Conservation (phyloP, 2,888 invertebrate genomes). For the Tenthredo livida region DNA sequence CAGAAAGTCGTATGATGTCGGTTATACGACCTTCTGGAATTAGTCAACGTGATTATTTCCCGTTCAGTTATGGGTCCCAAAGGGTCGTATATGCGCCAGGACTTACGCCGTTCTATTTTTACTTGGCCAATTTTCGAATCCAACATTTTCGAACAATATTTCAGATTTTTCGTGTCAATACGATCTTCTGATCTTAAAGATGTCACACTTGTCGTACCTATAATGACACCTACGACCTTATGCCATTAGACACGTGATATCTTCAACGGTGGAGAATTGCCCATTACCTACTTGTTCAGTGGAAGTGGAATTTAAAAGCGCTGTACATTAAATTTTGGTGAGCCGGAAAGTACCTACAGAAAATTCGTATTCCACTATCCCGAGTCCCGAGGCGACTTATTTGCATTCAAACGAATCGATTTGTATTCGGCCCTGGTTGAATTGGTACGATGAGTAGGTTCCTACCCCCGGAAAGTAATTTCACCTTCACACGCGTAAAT, state of each 20-base stretch:
- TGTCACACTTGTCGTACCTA: too few relatives aligned
- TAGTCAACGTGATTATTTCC: too few relatives aligned
- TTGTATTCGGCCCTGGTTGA: not conserved
- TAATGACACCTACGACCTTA: too few relatives aligned
- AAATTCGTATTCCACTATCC: conserved; percentile 2
- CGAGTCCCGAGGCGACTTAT: not conserved
- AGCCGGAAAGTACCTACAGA: not conserved
- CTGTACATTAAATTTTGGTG: not conserved
- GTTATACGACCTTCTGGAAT: too few relatives aligned
- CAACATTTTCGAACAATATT: too few relatives aligned
- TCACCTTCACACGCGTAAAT: not conserved
- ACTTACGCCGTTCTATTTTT: too few relatives aligned
- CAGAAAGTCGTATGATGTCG: too few relatives aligned
- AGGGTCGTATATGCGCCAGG: too few relatives aligned
- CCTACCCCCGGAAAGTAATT: not conserved
- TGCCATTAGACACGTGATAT: not conserved
- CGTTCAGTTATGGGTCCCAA: too few relatives aligned
- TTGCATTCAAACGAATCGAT: not conserved
- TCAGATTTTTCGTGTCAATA: too few relatives aligned
- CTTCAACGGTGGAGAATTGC: not conserved
- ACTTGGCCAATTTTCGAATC: too few relatives aligned
- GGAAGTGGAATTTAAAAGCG: not conserved
- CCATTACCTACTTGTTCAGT: not conserved
- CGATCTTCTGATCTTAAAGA: too few relatives aligned
- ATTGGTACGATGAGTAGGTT: not conserved